phyloP scores from a whole-genome alignment of 2,888 invertebrate genomes.

The Drosophila subsilvestris region DNA sequence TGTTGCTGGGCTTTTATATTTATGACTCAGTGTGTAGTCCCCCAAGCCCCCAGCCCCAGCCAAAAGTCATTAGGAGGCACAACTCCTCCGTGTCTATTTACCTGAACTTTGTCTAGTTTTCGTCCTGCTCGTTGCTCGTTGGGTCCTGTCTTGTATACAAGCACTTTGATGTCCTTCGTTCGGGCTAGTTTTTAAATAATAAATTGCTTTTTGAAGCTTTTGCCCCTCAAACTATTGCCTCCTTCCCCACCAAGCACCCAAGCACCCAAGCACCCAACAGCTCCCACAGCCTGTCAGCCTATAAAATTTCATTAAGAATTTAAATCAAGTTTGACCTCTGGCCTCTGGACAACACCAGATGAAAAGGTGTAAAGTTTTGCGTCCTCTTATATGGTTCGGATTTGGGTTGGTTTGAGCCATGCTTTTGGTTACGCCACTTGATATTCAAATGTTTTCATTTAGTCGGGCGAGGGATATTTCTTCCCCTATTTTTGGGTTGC shows the following conservation, averaged over 20 bases:
- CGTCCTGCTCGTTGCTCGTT: background rate
- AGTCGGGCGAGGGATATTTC: background rate
- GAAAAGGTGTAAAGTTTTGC: constrained; percentile 24
- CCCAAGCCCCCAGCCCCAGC: background rate
- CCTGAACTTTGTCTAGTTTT: constrained; percentile 32
- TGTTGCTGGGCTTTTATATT: constrained; percentile 28
- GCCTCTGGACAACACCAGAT: constrained; percentile 12
- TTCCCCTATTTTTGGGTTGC: background rate
- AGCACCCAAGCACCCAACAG: constrained; percentile 1
- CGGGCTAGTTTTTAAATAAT: constrained; percentile 50
- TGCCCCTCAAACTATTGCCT: constrained; percentile 14
- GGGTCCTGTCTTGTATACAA: constrained; percentile 5
- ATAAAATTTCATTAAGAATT: constrained; percentile 61
- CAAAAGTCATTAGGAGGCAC: constrained; percentile 44
- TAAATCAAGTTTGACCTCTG: constrained; percentile 48
- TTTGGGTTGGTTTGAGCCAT: constrained; percentile 4
- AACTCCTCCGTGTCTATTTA: constrained; percentile 48
- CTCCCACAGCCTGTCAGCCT: constrained; percentile 14
- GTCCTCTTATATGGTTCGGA: background rate
- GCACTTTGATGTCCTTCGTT: constrained; percentile 29
- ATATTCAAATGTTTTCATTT: constrained; percentile 8
- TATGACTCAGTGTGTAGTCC: constrained; percentile 28
- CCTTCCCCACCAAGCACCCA: background rate
- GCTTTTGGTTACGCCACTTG: constrained; percentile 5
- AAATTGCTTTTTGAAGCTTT: constrained; percentile 44